These are phyloP conservation scores for Physocephala rufipes DNA, from an alignment of 2,888 invertebrate genomes.

Conservation along the genomic window DNA sequence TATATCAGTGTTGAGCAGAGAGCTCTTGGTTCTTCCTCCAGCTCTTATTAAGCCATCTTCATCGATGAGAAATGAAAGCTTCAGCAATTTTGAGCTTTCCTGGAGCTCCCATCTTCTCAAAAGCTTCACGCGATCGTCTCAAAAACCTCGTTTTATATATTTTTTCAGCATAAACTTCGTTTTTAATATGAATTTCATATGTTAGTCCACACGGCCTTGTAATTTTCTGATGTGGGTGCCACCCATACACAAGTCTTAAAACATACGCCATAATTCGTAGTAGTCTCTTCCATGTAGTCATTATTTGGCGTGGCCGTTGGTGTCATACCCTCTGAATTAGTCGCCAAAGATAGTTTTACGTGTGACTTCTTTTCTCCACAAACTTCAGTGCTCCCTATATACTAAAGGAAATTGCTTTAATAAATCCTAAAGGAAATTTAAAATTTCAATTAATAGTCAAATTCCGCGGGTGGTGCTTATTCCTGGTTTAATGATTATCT, in stretches of 20 bases:
- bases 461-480: too few species aligned
- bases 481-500: too few species aligned
- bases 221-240: neutral
- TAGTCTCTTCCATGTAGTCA: conserved; percentile 13
- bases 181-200: conserved; percentile 15
- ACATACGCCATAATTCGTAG: conserved; percentile 7
- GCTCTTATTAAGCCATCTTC: conserved; percentile 17
- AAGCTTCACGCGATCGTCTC: conserved; percentile 8
- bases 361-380: neutral
- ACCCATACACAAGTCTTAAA: neutral
- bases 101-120: neutral
- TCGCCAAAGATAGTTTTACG: neutral
- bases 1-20: neutral
- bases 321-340: neutral
- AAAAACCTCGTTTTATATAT: neutral
- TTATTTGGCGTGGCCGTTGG: neutral
- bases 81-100: conserved; percentile 2
- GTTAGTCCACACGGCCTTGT: neutral
- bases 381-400: neutral
- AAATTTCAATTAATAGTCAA: too few species aligned
- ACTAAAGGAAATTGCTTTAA: too few species aligned
- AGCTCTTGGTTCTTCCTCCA: neutral
- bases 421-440: too few species aligned
- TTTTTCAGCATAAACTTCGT: neutral
- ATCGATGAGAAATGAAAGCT: conserved; percentile 13